Percentiles rank a stretch among this genome's conserved stretches.
Conservation (phyloP, 1,140 invertebrate species). For the Nylanderia fulva region DNA sequence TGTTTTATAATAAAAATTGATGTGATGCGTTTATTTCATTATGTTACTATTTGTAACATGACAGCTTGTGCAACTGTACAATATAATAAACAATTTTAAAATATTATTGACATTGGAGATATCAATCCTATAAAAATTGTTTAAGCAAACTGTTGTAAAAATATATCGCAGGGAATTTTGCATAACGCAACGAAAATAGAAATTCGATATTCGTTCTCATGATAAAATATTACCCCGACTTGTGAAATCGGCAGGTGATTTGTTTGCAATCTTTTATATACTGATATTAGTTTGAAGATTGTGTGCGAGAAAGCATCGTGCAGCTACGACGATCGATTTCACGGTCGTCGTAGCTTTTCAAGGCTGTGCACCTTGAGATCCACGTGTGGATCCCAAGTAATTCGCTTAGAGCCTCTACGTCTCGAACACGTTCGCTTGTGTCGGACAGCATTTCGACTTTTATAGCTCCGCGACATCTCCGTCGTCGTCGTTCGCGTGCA, state of each 20-base stretch:
- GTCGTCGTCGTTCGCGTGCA: constrained; percentile 22
- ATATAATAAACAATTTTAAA: constrained; percentile 17
- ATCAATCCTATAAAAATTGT: not conserved
- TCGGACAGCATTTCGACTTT: constrained; percentile 59
- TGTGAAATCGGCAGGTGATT: constrained; percentile 32
- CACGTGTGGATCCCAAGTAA: constrained; percentile 67
- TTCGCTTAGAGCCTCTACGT: constrained; percentile 66
- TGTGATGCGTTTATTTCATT: not conserved
- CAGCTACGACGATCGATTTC: constrained; percentile 62
- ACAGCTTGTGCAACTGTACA: not conserved
- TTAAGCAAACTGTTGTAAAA: not conserved
- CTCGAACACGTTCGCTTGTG: constrained; percentile 45
- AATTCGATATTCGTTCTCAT: not conserved
- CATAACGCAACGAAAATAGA: not conserved
- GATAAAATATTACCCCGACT: constrained; percentile 2
- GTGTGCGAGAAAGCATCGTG: constrained; percentile 41
- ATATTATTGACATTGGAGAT: not conserved
- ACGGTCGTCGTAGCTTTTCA: constrained; percentile 70
- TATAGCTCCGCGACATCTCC: constrained; percentile 63
- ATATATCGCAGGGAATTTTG: not conserved
- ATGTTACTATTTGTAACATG: not conserved
- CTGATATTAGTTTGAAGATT: constrained; percentile 30
- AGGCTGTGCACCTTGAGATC: constrained; percentile 67
- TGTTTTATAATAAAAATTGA: not conserved
- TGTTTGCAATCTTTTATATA: constrained; percentile 11